phyloP scores from a whole-genome alignment of 2,113 vertebrate genomes.

The Spizaetus ornatus region DNA sequence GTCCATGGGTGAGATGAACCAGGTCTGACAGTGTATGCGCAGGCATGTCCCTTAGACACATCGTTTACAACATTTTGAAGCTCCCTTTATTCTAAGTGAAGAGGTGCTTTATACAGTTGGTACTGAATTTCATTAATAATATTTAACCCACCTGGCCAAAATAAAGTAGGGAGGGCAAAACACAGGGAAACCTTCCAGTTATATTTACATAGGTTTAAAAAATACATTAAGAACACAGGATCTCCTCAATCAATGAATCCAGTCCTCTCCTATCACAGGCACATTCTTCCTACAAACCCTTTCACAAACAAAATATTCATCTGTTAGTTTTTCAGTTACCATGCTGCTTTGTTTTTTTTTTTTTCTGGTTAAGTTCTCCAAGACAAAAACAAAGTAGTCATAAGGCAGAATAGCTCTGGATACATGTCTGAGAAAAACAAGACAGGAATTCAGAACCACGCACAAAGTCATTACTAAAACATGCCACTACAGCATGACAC shows the following conservation, averaged over 20 bases:
- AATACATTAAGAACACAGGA: not conserved
- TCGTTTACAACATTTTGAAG: not conserved
- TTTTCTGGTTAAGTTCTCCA: not conserved
- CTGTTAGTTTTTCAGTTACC: not conserved
- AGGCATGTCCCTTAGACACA: not conserved
- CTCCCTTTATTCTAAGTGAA: not conserved
- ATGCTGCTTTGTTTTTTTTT: not conserved
- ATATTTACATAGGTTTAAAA: not conserved
- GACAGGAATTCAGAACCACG: not conserved
- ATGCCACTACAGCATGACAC: not conserved
- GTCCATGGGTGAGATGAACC: accelerated
- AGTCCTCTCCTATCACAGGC: not conserved
- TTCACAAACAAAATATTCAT: not conserved
- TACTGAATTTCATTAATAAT: not conserved
- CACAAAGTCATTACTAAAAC: not conserved
- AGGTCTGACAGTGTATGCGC: not conserved
- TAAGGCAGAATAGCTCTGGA: not conserved
- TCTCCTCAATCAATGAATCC: not conserved
- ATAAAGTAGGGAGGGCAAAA: not conserved
- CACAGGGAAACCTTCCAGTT: not conserved
- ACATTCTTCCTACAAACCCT: not conserved
- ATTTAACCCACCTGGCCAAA: not conserved
- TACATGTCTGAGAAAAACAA: not conserved
- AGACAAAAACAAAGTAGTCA: not conserved
- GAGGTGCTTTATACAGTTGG: not conserved